phyloP scores from a whole-genome alignment of 2,113 vertebrate species.

The Bubo bubo region DNA sequence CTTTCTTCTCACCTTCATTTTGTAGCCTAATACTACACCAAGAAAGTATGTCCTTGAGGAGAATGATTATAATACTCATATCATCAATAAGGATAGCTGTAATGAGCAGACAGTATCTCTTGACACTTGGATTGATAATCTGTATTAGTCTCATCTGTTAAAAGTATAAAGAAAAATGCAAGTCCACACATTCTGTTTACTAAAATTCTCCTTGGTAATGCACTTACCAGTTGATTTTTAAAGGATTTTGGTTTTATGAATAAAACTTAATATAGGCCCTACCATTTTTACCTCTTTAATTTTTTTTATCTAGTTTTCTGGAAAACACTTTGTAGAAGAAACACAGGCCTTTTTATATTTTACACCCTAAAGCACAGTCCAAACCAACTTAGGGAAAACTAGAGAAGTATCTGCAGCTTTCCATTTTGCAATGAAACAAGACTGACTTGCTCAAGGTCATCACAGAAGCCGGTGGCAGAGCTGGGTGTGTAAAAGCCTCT shows the following conservation, averaged over 20 bases:
- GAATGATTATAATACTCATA: background rate
- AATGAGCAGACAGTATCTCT: background rate
- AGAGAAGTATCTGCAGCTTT: background rate
- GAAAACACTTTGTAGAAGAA: background rate
- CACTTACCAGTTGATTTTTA: background rate
- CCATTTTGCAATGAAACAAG: background rate
- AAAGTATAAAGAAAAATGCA: background rate
- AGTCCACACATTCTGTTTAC: background rate
- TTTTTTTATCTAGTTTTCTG: background rate
- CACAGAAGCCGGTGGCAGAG: background rate
- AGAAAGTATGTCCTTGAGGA: background rate
- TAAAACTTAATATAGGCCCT: background rate
- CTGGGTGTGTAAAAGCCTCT: background rate
- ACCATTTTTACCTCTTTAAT: background rate
- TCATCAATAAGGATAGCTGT: background rate
- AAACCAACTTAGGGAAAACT: background rate
- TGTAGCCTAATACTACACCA: background rate
- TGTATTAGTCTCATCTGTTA: background rate
- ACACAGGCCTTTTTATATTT: background rate
- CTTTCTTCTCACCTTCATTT: background rate
- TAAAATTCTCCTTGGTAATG: background rate
- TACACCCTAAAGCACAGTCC: background rate
- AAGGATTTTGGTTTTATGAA: background rate
- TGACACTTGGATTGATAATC: background rate
- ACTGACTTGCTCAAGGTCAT: background rate